phyloP scores from a whole-genome alignment of 37 sponge, comb jelly and placozoan species.

The Bolinopsis microptera region DNA sequence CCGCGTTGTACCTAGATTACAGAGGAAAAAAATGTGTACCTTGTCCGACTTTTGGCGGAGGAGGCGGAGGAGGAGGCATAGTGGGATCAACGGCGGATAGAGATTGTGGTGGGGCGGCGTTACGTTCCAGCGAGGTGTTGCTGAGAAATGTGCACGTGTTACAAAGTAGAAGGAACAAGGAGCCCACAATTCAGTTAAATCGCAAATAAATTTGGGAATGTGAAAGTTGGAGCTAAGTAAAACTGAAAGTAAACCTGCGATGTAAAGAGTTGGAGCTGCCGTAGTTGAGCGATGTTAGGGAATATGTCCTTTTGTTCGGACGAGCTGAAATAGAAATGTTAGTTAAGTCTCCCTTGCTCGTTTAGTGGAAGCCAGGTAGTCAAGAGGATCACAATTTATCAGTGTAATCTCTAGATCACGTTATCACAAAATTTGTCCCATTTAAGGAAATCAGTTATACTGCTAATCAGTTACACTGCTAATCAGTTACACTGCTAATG shows the following conservation, averaged over 20 bases:
- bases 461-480: too few relatives aligned
- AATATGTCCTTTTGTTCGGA: constrained; percentile 25
- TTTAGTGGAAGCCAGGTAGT: neutral
- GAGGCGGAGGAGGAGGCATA: neutral
- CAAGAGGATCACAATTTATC: neutral
- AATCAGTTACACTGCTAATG: too few relatives aligned
- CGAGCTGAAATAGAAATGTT: constrained; percentile 18
- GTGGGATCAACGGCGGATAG: neutral
- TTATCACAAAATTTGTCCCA: too few relatives aligned
- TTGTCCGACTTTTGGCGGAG: constrained; percentile 1
- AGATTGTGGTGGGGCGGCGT: neutral
- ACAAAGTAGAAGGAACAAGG: too few relatives aligned
- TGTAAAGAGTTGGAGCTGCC: constrained; percentile 19
- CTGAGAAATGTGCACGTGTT: too few relatives aligned
- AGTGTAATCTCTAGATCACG: too few relatives aligned
- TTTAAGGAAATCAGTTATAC: too few relatives aligned
- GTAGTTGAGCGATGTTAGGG: constrained; percentile 27
- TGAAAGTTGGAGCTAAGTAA: neutral
- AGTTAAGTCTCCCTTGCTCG: too few relatives aligned
- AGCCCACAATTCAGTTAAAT: too few relatives aligned
- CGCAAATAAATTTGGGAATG: neutral
- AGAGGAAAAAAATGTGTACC: neutral
- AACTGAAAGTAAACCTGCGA: neutral
- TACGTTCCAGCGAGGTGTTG: neutral
- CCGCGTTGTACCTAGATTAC: neutral